Evolutionary conservation across 2,888 invertebrate genomes (phyloP), one percentile per base, ranked within the genome.

Genomic region (Dicyrtoma fusca): DNA sequence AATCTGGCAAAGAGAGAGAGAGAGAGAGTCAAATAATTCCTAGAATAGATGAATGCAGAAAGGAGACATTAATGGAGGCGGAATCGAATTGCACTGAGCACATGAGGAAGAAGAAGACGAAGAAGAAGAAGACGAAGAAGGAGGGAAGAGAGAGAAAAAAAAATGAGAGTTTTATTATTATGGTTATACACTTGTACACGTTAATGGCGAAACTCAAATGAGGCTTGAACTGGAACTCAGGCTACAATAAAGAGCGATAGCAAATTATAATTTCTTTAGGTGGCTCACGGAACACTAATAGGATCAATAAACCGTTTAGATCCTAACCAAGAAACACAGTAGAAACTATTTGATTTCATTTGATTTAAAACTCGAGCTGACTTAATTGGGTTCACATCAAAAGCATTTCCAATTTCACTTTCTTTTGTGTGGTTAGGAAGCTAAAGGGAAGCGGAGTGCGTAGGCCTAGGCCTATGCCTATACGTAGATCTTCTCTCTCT

Each of bases 351-450:
- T 66, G 65, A 65, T 65, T 65, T 65, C 65, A 65, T 65, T 65
- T 65, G 66, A 66, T 66, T 66, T 66, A 66, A 66, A 66, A 66
- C 66, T 66, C 66, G 55, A 66, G 66, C 55, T 53, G 72, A 70
- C 62, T 76, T 74, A 74, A 75, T 75, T 75, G 75, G 73, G 66
- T 65, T 73, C 66, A 71, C 71, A 70, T 71, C 75, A 75, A 73
- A 75, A 69, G 74, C 59, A 71, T 72, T 75, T 71, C 71, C 75
- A 70, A 70, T 74, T 69, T 65, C 65, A 69, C 65, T 65, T 69
- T 61, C 69, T 69, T 69, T 73, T 68, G 64, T 72, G 72, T 68
- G 66, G 68, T 57, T 57, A 34, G 8, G 34, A 8, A 34, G 34
- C 34, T 34, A 34, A 34, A 34, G 34, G 34, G 34, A 34, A 34